A percentile compares a stretch with the other conserved stretches of the same genome.
Conservation (phyloP, 2,797 vertebrate species). For the Garrulus glandarius region DNA sequence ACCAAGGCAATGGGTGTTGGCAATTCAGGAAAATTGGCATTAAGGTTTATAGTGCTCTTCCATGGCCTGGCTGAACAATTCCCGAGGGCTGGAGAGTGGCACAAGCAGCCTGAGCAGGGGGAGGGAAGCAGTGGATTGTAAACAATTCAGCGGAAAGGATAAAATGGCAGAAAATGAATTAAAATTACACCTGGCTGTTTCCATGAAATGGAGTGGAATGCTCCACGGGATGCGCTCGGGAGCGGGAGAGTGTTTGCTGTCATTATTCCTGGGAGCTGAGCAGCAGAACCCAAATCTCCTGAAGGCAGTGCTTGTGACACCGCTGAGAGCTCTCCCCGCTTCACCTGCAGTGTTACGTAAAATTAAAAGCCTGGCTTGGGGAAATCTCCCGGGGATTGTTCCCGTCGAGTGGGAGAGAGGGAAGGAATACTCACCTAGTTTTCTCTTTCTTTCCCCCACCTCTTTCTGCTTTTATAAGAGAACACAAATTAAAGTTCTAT, state of each 20-base stretch:
- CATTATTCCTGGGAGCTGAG: neutral
- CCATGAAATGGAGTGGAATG: neutral
- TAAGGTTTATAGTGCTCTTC: neutral
- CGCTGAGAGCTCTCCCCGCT: neutral
- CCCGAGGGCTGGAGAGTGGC: neutral
- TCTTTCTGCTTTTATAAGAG: neutral
- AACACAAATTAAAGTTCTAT: neutral
- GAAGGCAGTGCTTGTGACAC: neutral
- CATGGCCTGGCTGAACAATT: neutral
- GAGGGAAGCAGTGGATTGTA: neutral
- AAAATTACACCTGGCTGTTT: neutral
- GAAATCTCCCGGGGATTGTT: neutral
- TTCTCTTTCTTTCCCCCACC: neutral
- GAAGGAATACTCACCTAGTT: neutral
- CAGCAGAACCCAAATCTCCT: neutral
- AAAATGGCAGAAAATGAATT: neutral
- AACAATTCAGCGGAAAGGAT: neutral
- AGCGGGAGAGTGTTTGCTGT: neutral
- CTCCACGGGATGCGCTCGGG: neutral
- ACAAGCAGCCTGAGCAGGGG: neutral
- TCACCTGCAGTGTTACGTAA: neutral
- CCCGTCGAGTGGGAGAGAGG: neutral
- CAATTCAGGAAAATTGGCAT: neutral
- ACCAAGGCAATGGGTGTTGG: neutral
- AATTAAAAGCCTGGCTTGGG: neutral